Percentiles rank a stretch among this genome's conserved stretches.
These are phyloP conservation scores for Heliconius sara DNA, from an alignment of 2,888 invertebrate genomes.

Conservation along the genomic window DNA sequence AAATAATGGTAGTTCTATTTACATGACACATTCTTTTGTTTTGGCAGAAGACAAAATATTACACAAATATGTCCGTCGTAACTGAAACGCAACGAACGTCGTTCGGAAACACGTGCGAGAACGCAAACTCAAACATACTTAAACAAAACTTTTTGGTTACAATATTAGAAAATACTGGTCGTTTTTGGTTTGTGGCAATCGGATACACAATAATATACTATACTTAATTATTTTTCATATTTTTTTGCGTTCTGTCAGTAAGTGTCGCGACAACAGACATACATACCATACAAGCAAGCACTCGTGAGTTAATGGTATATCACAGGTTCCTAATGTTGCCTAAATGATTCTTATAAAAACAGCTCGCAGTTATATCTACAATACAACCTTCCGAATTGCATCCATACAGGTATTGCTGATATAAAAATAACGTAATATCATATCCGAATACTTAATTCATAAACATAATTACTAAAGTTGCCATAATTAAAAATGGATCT, in stretches of 20 bases:
- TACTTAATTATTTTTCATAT: constrained; percentile 33
- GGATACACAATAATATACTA: constrained; percentile 46
- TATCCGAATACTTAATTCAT: constrained; percentile 30
- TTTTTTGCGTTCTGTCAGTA: constrained; percentile 36
- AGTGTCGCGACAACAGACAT: constrained; percentile 59
- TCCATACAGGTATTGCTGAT: constrained; percentile 44
- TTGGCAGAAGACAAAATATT: constrained; percentile 84
- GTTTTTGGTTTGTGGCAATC: constrained; percentile 68
- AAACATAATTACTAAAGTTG: constrained; percentile 21
- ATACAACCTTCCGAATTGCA: constrained; percentile 49
- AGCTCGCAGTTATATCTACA: constrained; percentile 43
- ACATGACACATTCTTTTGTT: constrained; percentile 84
- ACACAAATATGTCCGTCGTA: constrained; percentile 69
- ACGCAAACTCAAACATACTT: constrained; percentile 50
- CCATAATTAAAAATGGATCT: constrained; percentile 17
- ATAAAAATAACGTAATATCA: constrained; percentile 41
- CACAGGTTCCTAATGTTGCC: constrained; percentile 81
- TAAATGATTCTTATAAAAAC: constrained; percentile 67
- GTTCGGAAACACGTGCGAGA: constrained; percentile 54
- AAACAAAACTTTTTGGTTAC: constrained; percentile 68
- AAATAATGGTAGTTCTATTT: constrained; percentile 85
- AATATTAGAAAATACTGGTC: constrained; percentile 77
- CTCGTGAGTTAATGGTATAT: constrained; percentile 75
- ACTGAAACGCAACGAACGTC: constrained; percentile 60
- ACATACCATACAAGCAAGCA: constrained; percentile 71